phyloP scores from a whole-genome alignment of 2,888 invertebrate genomes.

The Caenorhabditis japonica region DNA sequence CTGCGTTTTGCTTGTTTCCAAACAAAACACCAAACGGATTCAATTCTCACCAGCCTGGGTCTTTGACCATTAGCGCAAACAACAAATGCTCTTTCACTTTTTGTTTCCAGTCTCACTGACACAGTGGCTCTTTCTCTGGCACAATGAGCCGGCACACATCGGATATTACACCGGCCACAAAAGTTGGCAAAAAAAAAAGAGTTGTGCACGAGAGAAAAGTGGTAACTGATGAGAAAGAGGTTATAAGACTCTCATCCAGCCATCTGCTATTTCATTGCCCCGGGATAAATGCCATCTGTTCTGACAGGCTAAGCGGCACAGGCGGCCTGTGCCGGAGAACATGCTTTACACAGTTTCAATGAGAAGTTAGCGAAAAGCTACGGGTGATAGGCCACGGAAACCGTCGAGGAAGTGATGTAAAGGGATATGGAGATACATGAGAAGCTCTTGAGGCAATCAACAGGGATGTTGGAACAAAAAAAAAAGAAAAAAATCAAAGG shows the following conservation, averaged over 20 bases:
- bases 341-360: slow-evolving; percentile 47
- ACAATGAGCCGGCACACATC: slow-evolving; percentile 11
- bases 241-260: slow-evolving; percentile 43
- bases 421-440: slow-evolving; percentile 45
- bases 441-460: slow-evolving; percentile 10
- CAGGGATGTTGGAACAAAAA: slow-evolving; percentile 9
- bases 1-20: not conserved
- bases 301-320: slow-evolving; percentile 25
- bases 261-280: slow-evolving; percentile 49
- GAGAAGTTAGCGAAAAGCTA: slow-evolving; percentile 17
- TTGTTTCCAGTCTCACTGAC: slow-evolving; percentile 25
- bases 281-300: slow-evolving; percentile 45
- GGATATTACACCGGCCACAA: slow-evolving; percentile 33
- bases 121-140: slow-evolving; percentile 15
- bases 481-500: too few relatives aligned
- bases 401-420: slow-evolving; percentile 39
- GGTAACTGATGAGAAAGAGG: slow-evolving; percentile 43
- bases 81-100: slow-evolving; percentile 37
- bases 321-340: slow-evolving; percentile 32
- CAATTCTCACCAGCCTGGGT: not conserved
- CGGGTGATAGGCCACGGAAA: slow-evolving; percentile 35
- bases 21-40: not conserved
- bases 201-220: slow-evolving; percentile 16
- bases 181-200: slow-evolving; percentile 40
- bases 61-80: slow-evolving; percentile 32